Conservation (phyloP, 2,113 vertebrate genomes). For the Notechis scutatus region DNA sequence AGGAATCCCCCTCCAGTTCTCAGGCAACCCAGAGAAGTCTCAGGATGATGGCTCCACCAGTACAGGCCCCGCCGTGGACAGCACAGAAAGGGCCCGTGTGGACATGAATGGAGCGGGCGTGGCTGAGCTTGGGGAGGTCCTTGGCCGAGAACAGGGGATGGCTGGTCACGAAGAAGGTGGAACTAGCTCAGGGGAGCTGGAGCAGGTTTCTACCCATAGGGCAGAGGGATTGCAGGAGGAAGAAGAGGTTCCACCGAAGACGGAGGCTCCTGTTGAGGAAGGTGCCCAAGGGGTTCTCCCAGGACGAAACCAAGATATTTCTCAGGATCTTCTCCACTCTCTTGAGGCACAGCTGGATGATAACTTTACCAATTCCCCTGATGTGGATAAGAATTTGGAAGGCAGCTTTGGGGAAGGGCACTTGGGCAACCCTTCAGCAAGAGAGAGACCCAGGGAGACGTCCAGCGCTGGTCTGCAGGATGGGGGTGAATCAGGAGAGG, state of each 20-base stretch:
- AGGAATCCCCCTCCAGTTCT: background rate
- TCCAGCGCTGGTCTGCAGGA: background rate
- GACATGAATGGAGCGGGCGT: background rate
- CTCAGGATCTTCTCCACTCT: constrained; percentile 20
- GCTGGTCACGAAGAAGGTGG: background rate
- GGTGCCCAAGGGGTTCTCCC: background rate
- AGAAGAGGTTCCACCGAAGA: background rate
- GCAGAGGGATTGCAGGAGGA: no score
- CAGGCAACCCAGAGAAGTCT: background rate
- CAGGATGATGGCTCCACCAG: background rate
- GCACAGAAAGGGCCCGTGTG: background rate
- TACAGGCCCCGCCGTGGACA: background rate
- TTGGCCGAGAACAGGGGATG: no score
- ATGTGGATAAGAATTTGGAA: constrained; percentile 27
- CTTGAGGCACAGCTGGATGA: background rate
- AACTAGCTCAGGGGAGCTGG: background rate
- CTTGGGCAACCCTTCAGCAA: background rate
- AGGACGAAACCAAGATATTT: background rate
- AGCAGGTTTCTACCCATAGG: no score
- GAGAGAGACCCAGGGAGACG: background rate
- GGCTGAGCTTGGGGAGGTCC: background rate
- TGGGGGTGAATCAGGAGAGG: background rate
- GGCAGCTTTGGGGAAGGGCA: background rate
- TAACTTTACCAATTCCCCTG: rapidly evolving
- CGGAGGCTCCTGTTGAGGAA: no score